phyloP scores from a whole-genome alignment of 2,888 invertebrate genomes.

The Crossocerus cetratus region DNA sequence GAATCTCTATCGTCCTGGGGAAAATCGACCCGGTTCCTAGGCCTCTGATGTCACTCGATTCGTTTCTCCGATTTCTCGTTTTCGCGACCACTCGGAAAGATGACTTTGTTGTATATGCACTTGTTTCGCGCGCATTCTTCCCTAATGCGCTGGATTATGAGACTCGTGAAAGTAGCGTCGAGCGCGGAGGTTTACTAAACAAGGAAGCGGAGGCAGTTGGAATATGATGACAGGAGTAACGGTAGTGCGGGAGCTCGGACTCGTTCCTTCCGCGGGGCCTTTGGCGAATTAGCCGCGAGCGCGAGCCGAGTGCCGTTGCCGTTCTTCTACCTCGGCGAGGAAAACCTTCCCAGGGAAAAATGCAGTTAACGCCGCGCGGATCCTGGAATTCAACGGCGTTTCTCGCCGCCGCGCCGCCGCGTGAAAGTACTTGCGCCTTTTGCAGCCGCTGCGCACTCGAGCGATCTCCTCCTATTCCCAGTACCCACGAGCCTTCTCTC shows the following conservation, averaged over 20 bases:
- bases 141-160: background rate
- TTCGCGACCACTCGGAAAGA: background rate
- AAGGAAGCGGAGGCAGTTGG: background rate
- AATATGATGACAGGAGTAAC: background rate
- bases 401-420: background rate
- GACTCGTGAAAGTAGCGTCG: background rate
- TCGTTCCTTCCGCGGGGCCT: background rate
- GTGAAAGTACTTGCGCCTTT: background rate
- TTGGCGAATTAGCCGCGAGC: background rate
- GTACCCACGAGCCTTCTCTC: too few relatives aligned
- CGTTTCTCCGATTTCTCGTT: background rate
- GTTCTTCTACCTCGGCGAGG: background rate
- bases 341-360: background rate
- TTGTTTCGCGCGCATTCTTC: background rate
- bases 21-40: conserved; percentile 50
- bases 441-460: background rate
- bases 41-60: conserved; percentile 29
- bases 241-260: background rate
- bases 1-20: conserved; percentile 52
- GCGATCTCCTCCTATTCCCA: too few relatives aligned
- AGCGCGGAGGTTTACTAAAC: background rate
- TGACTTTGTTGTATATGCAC: background rate
- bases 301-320: background rate
- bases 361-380: background rate
- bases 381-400: background rate